Conservation (phyloP, 2,113 vertebrate genomes). For the Okapia johnstoni region DNA sequence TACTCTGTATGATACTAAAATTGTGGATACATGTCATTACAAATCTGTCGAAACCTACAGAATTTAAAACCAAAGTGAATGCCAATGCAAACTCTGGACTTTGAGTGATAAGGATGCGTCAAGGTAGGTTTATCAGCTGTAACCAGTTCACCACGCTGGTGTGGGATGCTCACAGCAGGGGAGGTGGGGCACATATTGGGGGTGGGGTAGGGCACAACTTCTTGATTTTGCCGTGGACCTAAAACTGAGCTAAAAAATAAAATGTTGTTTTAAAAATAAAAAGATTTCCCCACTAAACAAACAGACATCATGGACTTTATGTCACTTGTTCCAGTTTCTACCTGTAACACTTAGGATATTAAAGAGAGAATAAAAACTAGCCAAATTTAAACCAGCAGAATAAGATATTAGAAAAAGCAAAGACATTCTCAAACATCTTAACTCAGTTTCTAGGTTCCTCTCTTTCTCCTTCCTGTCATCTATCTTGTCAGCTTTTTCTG, state of each 20-base stretch:
- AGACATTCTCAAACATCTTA: neutral
- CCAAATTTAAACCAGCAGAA: neutral
- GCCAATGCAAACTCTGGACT: neutral
- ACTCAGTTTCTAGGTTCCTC: neutral
- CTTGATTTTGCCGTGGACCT: neutral
- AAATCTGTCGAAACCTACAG: neutral
- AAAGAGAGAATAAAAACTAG: neutral
- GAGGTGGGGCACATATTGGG: fast-evolving
- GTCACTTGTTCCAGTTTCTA: neutral
- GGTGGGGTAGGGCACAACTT: fast-evolving
- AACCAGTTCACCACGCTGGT: neutral
- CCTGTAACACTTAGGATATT: neutral
- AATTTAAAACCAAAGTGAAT: neutral
- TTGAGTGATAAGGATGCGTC: neutral
- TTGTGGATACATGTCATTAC: neutral
- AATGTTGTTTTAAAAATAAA: neutral
- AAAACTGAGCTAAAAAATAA: neutral
- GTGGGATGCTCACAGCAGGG: neutral
- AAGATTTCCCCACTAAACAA: neutral
- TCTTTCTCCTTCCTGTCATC: neutral
- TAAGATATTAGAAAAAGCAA: neutral
- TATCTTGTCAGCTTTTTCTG: neutral
- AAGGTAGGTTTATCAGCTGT: neutral
- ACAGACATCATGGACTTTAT: neutral
- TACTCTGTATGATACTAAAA: neutral